Conservation (phyloP, 2,888 invertebrate species). For the Drosophila ezoana region DNA sequence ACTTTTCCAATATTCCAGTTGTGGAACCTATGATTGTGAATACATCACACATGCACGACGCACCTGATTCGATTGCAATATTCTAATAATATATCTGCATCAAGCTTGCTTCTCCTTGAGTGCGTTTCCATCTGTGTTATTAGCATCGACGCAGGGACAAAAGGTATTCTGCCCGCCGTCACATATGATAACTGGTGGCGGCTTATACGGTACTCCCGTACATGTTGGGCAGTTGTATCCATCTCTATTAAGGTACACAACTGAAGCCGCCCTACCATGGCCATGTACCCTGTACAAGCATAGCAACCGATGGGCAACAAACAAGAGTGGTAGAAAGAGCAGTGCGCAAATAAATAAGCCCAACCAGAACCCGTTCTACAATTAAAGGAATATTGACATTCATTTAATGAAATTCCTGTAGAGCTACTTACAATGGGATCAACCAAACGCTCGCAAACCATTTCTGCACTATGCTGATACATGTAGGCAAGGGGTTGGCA, state of each 20-base stretch:
- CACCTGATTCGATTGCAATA: not conserved
- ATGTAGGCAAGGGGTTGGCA: not conserved
- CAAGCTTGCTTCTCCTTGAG: not conserved
- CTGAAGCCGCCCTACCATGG: not conserved
- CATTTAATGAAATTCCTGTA: too few species aligned
- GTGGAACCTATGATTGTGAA: too few species aligned
- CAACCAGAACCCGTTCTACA: constrained; percentile 14
- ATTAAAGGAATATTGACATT: not conserved
- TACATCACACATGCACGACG: too few species aligned
- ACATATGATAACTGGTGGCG: not conserved
- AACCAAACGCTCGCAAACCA: not conserved
- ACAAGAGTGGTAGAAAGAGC: not conserved
- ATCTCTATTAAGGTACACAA: not conserved
- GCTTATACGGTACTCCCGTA: not conserved
- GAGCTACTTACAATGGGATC: constrained; percentile 13
- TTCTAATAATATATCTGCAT: too few species aligned
- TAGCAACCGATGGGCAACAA: constrained; percentile 9
- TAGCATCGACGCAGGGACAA: not conserved
- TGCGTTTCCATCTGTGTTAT: not conserved
- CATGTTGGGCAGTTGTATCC: not conserved
- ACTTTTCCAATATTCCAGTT: too few species aligned
- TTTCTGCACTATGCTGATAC: not conserved
- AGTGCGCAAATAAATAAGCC: constrained; percentile 1
- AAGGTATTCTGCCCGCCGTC: not conserved
- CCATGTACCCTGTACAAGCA: not conserved